These are phyloP conservation scores for Scotopteryx bipunctaria DNA, from an alignment of 2,888 invertebrate species.

Conservation along the genomic window DNA sequence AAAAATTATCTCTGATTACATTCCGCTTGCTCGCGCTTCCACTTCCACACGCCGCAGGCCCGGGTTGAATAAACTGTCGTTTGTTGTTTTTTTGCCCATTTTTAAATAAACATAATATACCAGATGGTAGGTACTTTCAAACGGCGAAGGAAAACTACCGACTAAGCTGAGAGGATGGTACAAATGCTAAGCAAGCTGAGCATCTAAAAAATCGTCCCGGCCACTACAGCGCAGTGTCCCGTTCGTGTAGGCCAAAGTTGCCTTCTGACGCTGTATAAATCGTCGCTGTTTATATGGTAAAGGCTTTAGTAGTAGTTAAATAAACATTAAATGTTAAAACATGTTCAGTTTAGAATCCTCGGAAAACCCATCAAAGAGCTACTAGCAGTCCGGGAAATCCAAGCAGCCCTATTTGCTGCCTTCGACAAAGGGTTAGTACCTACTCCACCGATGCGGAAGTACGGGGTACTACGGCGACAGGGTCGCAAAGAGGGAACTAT, in stretches of 20 bases:
- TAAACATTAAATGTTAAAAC: too few relatives aligned
- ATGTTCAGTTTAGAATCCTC: slow-evolving; percentile 5
- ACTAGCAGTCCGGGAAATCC: slow-evolving; percentile 21
- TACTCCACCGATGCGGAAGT: slow-evolving; percentile 20
- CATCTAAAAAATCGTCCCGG: too few relatives aligned
- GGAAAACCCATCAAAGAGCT: slow-evolving; percentile 20
- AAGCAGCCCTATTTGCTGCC: slow-evolving; percentile 24
- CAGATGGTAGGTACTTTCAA: too few relatives aligned
- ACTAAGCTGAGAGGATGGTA: too few relatives aligned
- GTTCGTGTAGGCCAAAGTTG: too few relatives aligned
- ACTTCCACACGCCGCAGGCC: slow-evolving; percentile 69
- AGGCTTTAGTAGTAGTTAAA: too few relatives aligned
- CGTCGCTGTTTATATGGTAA: too few relatives aligned
- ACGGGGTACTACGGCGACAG: slow-evolving; percentile 3
- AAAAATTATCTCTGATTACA: slow-evolving; percentile 63
- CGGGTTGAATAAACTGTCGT: slow-evolving; percentile 61
- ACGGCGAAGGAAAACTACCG: too few relatives aligned
- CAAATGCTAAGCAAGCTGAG: too few relatives aligned
- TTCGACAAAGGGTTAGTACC: slow-evolving; percentile 28
- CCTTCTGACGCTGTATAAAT: too few relatives aligned
- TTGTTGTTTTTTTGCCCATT: slow-evolving; percentile 61
- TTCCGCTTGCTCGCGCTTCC: slow-evolving; percentile 42
- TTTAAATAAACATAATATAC: too few relatives aligned
- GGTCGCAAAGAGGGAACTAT: slow-evolving; percentile 1
- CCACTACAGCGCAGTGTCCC: too few relatives aligned